phyloP scores from a whole-genome alignment of 2,797 vertebrate genomes.

The Potorous gilbertii region DNA sequence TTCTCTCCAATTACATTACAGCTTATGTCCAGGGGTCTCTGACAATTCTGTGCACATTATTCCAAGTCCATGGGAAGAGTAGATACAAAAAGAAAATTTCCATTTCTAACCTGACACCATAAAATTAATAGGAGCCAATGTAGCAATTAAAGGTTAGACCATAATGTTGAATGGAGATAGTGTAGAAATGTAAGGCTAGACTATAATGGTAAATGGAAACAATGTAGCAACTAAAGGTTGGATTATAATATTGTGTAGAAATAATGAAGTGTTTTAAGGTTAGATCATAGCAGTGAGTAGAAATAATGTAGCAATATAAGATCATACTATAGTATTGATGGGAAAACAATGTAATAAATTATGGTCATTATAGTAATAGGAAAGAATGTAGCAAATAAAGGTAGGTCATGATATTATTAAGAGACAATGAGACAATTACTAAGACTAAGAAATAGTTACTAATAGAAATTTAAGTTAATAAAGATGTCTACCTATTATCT shows the following conservation, averaged over 20 bases:
- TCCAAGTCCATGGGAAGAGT: slow-evolving; percentile 15
- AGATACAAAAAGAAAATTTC: not conserved
- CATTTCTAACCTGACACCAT: not conserved
- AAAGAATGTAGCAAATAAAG: not conserved
- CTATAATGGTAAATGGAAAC: not conserved
- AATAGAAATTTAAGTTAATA: not conserved
- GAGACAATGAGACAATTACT: not conserved
- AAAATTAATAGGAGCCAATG: not conserved
- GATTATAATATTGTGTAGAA: not conserved
- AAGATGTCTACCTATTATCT: not conserved
- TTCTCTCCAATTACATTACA: slow-evolving; percentile 31
- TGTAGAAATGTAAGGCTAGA: not conserved
- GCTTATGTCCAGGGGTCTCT: not conserved
- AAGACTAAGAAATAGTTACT: not conserved
- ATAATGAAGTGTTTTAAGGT: not conserved
- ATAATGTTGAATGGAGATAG: not conserved
- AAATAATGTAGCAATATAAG: not conserved
- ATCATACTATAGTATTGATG: not conserved
- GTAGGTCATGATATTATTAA: not conserved
- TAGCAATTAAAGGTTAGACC: not conserved
- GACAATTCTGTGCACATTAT: not conserved
- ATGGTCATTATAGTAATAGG: not conserved
- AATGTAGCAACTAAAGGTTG: not conserved
- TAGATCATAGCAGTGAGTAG: not conserved
- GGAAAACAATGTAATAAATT: not conserved